Evolutionary conservation across 2,797 vertebrate species (phyloP).

Genomic region (Hephaestus fuliginosus): DNA sequence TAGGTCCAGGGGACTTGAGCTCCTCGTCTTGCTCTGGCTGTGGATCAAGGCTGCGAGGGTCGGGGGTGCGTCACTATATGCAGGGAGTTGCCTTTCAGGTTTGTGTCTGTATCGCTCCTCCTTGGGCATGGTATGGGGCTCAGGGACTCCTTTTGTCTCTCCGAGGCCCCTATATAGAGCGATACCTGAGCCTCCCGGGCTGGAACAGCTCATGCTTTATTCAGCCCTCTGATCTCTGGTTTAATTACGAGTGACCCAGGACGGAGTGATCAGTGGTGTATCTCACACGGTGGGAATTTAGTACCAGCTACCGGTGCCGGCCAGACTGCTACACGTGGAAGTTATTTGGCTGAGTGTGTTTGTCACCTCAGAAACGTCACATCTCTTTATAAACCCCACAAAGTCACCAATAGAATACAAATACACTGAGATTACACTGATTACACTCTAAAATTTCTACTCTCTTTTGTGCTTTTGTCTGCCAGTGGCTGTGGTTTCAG

Average conservation of each 20-base stretch:
- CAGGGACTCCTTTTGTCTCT: conserved; percentile 76
- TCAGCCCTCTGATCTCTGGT: conserved; percentile 81
- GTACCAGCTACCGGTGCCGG: conserved; percentile 9
- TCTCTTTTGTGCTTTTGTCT: neutral
- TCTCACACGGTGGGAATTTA: conserved; percentile 44
- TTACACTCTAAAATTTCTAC: neutral
- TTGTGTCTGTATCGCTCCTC: conserved; percentile 52
- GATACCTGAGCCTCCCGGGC: conserved; percentile 80
- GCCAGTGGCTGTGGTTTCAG: conserved; percentile 1
- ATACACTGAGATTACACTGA: neutral
- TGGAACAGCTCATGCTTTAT: conserved; percentile 84
- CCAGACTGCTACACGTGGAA: neutral
- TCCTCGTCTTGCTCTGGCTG: conserved; percentile 39
- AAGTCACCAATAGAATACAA: neutral
- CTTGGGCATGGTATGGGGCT: conserved; percentile 49
- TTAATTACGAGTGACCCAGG: conserved; percentile 77
- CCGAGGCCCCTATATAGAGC: conserved; percentile 44
- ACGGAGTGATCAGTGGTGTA: conserved; percentile 34
- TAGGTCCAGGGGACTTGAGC: conserved; percentile 68
- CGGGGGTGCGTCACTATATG: conserved; percentile 46
- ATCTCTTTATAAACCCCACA: conserved; percentile 4
- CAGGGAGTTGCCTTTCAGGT: conserved; percentile 72
- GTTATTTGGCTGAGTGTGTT: conserved; percentile 1
- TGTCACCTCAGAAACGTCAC: neutral
- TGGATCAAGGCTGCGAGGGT: conserved; percentile 32